These are phyloP conservation scores for Tenualosa ilisha DNA, from an alignment of 2,797 vertebrate species.

Conservation along the genomic window DNA sequence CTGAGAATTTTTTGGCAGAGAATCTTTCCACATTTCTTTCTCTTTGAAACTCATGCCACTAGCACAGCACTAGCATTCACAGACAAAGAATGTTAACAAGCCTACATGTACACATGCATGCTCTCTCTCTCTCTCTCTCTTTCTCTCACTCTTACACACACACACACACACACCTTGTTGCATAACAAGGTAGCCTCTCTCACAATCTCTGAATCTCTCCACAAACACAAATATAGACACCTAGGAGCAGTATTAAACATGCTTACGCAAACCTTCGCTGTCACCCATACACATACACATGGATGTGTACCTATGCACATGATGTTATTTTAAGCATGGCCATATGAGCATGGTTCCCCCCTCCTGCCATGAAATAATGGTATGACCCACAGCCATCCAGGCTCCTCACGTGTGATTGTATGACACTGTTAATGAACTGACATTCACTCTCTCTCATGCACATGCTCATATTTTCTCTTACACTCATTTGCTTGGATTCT, in stretches of 20 bases:
- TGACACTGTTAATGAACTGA: slow-evolving; percentile 20
- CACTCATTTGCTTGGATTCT: not conserved
- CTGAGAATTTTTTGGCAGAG: slow-evolving; percentile 6
- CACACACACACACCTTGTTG: not conserved
- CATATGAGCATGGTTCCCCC: not conserved
- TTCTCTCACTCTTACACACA: not conserved
- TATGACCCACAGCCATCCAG: slow-evolving; percentile 5
- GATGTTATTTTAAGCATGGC: not conserved
- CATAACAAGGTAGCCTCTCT: too few species aligned
- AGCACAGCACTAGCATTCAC: not conserved
- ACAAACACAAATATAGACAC: not conserved
- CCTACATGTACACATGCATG: not conserved
- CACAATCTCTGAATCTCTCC: not conserved
- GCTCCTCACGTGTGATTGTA: slow-evolving; percentile 10
- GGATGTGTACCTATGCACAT: not conserved
- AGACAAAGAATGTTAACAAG: not conserved
- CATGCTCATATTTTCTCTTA: not conserved
- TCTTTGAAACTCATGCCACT: not conserved
- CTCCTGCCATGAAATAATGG: not conserved
- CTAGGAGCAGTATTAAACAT: too few species aligned
- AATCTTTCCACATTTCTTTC: not conserved
- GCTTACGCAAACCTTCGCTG: too few species aligned
- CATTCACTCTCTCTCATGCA: slow-evolving; percentile 10
- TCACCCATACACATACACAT: not conserved
- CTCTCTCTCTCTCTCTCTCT: not conserved